Evolutionary conservation across 2,113 vertebrate genomes (phyloP), one percentile per base, ranked within the genome.

Genomic region (Prunella fulvescens): DNA sequence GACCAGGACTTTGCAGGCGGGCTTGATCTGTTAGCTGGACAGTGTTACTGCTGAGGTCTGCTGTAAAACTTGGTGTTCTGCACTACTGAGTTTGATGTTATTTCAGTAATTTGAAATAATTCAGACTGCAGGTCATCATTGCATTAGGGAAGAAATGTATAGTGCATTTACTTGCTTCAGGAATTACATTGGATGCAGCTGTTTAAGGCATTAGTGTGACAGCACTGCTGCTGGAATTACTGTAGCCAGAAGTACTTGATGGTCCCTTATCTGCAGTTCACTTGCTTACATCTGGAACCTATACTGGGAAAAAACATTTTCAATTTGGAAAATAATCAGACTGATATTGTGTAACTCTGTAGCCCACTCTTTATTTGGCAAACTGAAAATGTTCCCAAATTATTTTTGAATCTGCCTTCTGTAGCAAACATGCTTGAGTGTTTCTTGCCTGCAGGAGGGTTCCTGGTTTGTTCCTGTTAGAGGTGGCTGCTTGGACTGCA

Each of bases 381-480:
- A 66, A 29, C 14, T 33, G 23, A 74, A 79, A 66, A 47, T 53
- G 3, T 42, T 88, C 16, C 7, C 25, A 42, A 42, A 60, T n/a
- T 0, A n/a, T 28, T 69, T 81, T 60, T 50, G 4, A 70, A 6
- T 58, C n/a, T 62, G 4, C 3, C 0, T 8, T 44, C 53, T 58
- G 6, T 39, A 24, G 40, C 24, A 83, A 45, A 53, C 0, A 0
- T 58, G 28, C 39, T 35, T 44, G 24, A 14, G 2, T n/a, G 12
- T 72, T 80, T 57, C n/a, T 58, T 90, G 47, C 39, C 51, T 48
- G 33, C 22, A n/a, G 23, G 17, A 10, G 4, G 8, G 16, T 24
- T 45, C 44, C 40, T 70, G 12, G 5, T 37, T 25, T 22, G 16
- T 60, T 81, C 72, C 39, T 80, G n/a, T 67, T 44, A 54, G 22